Conservation (phyloP, 37 sponge, comb jelly and placozoan species). For the Aplysina aerophoba region DNA sequence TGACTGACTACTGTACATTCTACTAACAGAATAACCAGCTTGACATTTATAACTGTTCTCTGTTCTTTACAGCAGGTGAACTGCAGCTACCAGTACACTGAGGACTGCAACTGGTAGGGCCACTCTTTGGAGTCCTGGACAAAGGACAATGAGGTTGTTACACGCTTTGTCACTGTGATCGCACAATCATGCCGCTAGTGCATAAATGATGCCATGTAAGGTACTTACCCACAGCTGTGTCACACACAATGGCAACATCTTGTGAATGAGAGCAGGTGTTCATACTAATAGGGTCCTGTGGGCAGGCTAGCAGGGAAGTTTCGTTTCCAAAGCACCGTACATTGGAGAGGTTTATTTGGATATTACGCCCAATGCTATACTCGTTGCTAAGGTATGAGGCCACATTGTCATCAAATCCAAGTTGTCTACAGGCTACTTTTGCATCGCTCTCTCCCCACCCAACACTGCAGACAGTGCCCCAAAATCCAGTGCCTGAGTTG, state of each 20-base stretch:
- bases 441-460: not conserved
- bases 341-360: not conserved
- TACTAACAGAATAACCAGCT: too few relatives aligned
- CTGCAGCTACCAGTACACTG: too few relatives aligned
- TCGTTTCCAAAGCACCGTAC: not conserved
- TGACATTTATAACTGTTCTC: too few relatives aligned
- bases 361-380: not conserved
- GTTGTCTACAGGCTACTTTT: not conserved
- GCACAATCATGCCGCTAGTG: too few relatives aligned
- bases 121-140: too few relatives aligned
- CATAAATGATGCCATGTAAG: too few relatives aligned
- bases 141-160: too few relatives aligned
- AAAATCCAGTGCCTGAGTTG: not conserved
- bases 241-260: not conserved
- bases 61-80: too few relatives aligned
- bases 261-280: not conserved
- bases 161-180: too few relatives aligned
- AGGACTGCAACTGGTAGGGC: too few relatives aligned
- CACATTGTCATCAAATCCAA: not conserved
- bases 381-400: not conserved
- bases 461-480: not conserved
- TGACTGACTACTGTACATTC: too few relatives aligned
- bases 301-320: not conserved
- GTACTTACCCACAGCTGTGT: too few relatives aligned
- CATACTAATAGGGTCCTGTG: not conserved